Conservation (phyloP, 2,888 invertebrate species). For the Danaus chrysippus region DNA sequence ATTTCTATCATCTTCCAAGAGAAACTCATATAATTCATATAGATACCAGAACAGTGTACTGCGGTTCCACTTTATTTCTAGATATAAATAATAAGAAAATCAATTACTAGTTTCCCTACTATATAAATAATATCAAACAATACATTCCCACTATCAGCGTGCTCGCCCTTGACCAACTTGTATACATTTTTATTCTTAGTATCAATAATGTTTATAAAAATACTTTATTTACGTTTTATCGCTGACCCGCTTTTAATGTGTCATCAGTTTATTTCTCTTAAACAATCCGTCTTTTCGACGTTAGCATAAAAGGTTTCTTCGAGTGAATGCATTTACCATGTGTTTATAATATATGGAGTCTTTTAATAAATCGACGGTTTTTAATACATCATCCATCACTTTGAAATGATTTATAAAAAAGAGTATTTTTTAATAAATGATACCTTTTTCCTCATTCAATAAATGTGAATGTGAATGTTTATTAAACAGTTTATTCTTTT, state of each 20-base stretch:
- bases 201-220: slow-evolving; percentile 19
- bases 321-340: slow-evolving; percentile 15
- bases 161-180: slow-evolving; percentile 12
- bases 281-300: slow-evolving; percentile 23
- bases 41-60: too few species aligned
- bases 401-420: too few species aligned
- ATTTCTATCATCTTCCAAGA: neutral
- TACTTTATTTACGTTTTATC: slow-evolving; percentile 18
- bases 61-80: too few species aligned
- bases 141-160: neutral
- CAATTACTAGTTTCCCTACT: too few species aligned
- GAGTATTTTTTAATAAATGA: too few species aligned
- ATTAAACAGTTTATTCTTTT: too few species aligned
- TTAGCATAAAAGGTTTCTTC: slow-evolving; percentile 17
- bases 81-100: too few species aligned
- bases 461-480: too few species aligned
- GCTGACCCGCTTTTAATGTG: slow-evolving; percentile 16
- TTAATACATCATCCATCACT: too few species aligned
- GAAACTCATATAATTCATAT: neutral
- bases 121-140: neutral
- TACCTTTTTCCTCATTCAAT: too few species aligned
- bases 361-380: neutral
- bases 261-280: slow-evolving; percentile 18
- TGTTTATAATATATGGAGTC: neutral
- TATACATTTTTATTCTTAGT: slow-evolving; percentile 6